These are phyloP conservation scores for Lagopus leucura DNA, from an alignment of 2,113 vertebrate species.

Conservation along the genomic window DNA sequence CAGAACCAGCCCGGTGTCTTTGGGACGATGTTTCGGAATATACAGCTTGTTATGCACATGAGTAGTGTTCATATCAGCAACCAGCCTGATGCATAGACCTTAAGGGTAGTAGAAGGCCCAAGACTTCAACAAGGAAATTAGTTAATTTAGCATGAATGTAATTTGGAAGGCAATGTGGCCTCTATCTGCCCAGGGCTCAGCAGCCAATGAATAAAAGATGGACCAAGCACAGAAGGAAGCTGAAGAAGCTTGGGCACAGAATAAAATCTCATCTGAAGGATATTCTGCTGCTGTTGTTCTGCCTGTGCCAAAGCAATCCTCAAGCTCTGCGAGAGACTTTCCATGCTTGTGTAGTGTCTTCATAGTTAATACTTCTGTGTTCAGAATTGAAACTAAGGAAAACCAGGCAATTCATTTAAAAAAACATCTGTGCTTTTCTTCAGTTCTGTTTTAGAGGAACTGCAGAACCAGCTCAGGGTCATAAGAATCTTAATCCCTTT, in stretches of 20 bases:
- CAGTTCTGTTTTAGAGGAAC: not conserved
- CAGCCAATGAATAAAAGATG: slow-evolving; percentile 33
- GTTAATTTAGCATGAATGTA: not conserved
- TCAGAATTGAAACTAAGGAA: not conserved
- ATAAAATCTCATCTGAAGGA: not conserved
- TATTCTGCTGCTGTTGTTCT: not conserved
- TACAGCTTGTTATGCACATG: slow-evolving; percentile 3
- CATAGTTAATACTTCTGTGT: not conserved
- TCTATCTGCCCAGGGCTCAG: not conserved
- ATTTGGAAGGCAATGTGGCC: not conserved
- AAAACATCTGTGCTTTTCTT: not conserved
- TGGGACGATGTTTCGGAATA: not conserved
- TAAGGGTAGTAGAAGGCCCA: not conserved
- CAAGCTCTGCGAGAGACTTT: not conserved
- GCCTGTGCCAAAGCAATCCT: not conserved
- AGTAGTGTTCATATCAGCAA: not conserved
- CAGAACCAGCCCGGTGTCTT: not conserved
- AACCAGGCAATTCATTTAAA: not conserved
- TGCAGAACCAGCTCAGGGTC: not conserved
- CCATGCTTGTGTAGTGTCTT: not conserved
- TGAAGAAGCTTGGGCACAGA: not conserved
- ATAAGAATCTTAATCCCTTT: not conserved
- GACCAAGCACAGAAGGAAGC: not conserved
- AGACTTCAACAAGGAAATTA: not conserved
- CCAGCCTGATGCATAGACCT: not conserved